Conservation (phyloP, 2,113 vertebrate species). For the Callorhinus ursinus region DNA sequence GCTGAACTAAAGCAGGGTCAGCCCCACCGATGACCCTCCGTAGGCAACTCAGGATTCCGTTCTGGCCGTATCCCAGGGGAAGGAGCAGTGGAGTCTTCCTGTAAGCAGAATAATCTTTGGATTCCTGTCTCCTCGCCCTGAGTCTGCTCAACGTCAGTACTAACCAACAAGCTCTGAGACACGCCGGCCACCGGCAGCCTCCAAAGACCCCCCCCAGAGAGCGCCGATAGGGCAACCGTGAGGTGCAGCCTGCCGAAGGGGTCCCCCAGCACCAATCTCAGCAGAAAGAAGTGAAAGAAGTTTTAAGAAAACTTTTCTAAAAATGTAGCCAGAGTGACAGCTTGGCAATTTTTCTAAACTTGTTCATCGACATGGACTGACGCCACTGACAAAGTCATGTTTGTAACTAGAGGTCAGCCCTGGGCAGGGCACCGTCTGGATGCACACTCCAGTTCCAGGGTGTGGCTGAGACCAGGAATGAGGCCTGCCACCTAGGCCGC, state of each 20-base stretch:
- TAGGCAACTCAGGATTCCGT: fast-evolving
- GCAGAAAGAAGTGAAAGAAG: neutral
- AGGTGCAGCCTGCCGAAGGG: neutral
- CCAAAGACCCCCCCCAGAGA: neutral
- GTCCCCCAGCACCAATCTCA: fast-evolving
- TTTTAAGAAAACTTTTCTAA: neutral
- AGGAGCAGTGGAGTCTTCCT: neutral
- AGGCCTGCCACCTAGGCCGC: fast-evolving
- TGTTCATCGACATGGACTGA: neutral
- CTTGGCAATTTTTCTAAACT: fast-evolving
- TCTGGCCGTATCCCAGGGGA: neutral
- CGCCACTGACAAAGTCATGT: fast-evolving
- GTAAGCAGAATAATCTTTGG: no score
- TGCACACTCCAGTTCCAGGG: fast-evolving
- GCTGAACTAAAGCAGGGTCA: neutral
- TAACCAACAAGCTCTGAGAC: neutral
- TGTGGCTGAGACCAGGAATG: fast-evolving
- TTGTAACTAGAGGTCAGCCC: fast-evolving
- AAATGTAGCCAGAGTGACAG: fast-evolving
- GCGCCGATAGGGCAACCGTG: fast-evolving
- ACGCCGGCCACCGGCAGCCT: fast-evolving
- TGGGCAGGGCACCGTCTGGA: fast-evolving
- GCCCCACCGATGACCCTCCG: fast-evolving
- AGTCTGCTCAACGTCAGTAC: fast-evolving
- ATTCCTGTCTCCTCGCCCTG: neutral